Conservation (phyloP, 1,140 invertebrate genomes). For the Dinoponera quadriceps region DNA sequence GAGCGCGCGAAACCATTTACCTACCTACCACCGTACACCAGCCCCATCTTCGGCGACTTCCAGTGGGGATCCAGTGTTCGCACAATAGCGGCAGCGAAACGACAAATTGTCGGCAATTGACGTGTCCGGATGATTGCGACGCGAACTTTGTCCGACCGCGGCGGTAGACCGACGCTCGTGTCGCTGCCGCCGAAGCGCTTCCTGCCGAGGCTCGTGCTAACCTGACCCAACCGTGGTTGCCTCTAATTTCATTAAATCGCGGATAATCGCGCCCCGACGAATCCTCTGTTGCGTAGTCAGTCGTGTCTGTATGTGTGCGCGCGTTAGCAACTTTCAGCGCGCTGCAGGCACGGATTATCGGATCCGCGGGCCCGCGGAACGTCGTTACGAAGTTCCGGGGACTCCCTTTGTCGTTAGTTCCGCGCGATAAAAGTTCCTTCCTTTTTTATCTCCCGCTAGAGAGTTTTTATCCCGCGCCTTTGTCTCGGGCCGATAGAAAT, state of each 20-base stretch:
- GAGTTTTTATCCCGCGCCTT: not conserved
- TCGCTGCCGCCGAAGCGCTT: conserved; percentile 42
- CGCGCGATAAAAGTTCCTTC: conserved; percentile 12
- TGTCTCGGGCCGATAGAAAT: conserved; percentile 15
- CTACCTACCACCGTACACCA: not conserved
- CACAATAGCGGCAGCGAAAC: conserved; percentile 63
- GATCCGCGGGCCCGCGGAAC: not conserved
- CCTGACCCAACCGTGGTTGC: not conserved
- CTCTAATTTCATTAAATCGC: conserved; percentile 62
- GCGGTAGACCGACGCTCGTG: not conserved
- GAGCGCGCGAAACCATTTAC: not conserved
- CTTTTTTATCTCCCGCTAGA: too few relatives aligned
- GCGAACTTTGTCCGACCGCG: conserved; percentile 66
- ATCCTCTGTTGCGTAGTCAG: conserved; percentile 44
- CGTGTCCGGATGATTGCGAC: conserved; percentile 63
- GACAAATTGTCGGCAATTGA: conserved; percentile 73
- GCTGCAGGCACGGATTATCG: conserved; percentile 10
- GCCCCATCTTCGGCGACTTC: not conserved
- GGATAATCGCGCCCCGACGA: conserved; percentile 37
- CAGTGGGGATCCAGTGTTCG: not conserved
- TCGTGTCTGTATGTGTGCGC: not conserved
- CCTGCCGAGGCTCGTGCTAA: conserved; percentile 40
- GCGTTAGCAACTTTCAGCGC: conserved; percentile 17
- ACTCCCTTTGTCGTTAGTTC: conserved; percentile 20
- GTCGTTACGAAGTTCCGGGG: conserved; percentile 28